phyloP scores from a whole-genome alignment of 2,888 invertebrate genomes.

The Drosophila neutralis region DNA sequence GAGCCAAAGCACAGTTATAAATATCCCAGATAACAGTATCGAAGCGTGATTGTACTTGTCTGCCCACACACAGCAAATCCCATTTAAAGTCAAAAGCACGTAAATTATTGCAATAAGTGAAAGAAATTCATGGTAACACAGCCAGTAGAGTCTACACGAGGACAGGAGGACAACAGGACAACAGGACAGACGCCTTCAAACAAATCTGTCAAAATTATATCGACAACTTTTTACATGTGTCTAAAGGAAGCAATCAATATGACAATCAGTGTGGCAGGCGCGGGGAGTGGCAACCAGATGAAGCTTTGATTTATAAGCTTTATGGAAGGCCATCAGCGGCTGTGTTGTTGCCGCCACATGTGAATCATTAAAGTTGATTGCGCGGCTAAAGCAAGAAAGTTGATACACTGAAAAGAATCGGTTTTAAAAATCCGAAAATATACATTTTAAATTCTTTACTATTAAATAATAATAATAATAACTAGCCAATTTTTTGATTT shows the following conservation, averaged over 20 bases:
- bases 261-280: constrained; percentile 6
- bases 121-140: constrained; percentile 30
- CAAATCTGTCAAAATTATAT: constrained; percentile 54
- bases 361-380: constrained; percentile 61
- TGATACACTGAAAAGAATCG: neutral
- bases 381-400: constrained; percentile 11
- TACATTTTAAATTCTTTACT: neutral
- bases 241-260: constrained; percentile 60
- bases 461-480: neutral
- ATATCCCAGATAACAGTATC: constrained; percentile 2
- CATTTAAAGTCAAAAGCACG: constrained; percentile 2
- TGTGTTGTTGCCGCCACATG: constrained; percentile 26
- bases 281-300: neutral
- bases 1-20: neutral
- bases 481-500: neutral
- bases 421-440: neutral
- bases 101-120: constrained; percentile 36
- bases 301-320: constrained; percentile 61
- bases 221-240: constrained; percentile 49
- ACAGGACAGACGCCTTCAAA: constrained; percentile 26
- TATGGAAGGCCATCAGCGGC: constrained; percentile 55
- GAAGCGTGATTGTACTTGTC: neutral
- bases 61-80: neutral
- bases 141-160: neutral
- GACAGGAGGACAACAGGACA: neutral